Evolutionary conservation across 2,797 vertebrate species (phyloP), one percentile per base, ranked within the genome.

Genomic region (Rhinoraja longicauda): DNA sequence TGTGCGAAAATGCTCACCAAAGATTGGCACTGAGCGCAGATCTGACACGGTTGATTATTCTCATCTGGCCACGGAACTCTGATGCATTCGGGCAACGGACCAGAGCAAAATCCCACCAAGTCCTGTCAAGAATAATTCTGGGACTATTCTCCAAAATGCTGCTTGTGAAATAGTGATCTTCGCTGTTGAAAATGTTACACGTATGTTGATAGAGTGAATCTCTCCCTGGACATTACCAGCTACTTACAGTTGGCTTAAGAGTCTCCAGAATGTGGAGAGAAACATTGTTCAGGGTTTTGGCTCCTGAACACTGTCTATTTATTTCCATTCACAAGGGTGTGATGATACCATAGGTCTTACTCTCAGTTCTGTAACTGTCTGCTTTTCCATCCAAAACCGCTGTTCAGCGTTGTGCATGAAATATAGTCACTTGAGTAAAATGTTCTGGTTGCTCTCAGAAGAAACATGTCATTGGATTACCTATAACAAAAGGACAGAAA

Each of bases 81-180:
- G 67, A 36, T 21, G 36, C 59, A 67, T n/a, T 64, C n/a, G 2
- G 32, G 59, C 6, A 32, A 67, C 88, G n/a, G 17, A 67, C n/a
- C 84, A 88, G 62, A 88, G 59, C 59, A 88, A 67, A 88, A 32
- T 86, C 57, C 13, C 57, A 64, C 26, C 59, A 7, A 8, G 36
- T 67, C n/a, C 84, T 88, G 84, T 88, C 84, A 67, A 88, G 62
- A 64, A 36, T 67, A 88, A 88, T 36, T 64, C 59, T 57, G 29
- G 59, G 62, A 67, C 88, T 64, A 15, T 36, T 67, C n/a, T 67
- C 59, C 84, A 88, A 36, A 36, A 88, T 32, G 64, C 84, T 88
- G 29, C 6, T n/a, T 64, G 82, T 86, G 57, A 86, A 86, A 62
- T 62, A 62, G 19, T 64, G 29, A 1, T 12, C 21, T 82, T 29